Conservation (phyloP, 2,888 invertebrate species). For the Drosophila greeni region DNA sequence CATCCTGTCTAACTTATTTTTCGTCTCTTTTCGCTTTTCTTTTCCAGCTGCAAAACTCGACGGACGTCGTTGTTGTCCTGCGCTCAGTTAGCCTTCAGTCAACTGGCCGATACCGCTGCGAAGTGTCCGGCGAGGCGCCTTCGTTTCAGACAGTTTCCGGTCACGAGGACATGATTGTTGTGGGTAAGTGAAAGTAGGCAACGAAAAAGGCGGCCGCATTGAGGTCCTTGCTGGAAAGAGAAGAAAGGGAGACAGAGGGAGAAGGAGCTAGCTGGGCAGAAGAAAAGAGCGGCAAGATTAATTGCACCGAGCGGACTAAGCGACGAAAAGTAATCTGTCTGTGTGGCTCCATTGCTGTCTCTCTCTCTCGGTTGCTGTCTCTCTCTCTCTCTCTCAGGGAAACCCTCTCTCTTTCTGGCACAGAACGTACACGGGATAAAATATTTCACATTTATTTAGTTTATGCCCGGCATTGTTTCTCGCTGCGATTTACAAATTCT, state of each 20-base stretch:
- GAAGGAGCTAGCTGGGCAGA: slow-evolving; percentile 1
- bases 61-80: slow-evolving; percentile 83
- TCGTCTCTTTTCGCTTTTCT: slow-evolving; percentile 1
- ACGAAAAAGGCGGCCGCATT: slow-evolving; percentile 12
- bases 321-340: slow-evolving; percentile 70
- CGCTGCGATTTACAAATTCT: slow-evolving; percentile 74
- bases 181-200: slow-evolving; percentile 81
- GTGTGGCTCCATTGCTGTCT: slow-evolving; percentile 15
- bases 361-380: neutral
- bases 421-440: slow-evolving; percentile 48
- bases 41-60: slow-evolving; percentile 82
- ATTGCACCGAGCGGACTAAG: slow-evolving; percentile 67
- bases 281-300: slow-evolving; percentile 58
- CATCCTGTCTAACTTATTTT: slow-evolving; percentile 18
- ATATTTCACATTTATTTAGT: slow-evolving; percentile 74
- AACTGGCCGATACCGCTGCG: slow-evolving; percentile 87
- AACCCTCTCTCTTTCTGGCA: slow-evolving; percentile 11
- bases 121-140: slow-evolving; percentile 88
- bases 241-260: neutral
- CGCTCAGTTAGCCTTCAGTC: slow-evolving; percentile 85
- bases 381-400: neutral
- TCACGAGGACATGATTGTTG: slow-evolving; percentile 86
- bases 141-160: slow-evolving; percentile 88
- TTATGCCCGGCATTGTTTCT: slow-evolving; percentile 71
- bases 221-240: neutral